phyloP scores from a whole-genome alignment of 2,113 vertebrate genomes.

The Prietella phreatophila region DNA sequence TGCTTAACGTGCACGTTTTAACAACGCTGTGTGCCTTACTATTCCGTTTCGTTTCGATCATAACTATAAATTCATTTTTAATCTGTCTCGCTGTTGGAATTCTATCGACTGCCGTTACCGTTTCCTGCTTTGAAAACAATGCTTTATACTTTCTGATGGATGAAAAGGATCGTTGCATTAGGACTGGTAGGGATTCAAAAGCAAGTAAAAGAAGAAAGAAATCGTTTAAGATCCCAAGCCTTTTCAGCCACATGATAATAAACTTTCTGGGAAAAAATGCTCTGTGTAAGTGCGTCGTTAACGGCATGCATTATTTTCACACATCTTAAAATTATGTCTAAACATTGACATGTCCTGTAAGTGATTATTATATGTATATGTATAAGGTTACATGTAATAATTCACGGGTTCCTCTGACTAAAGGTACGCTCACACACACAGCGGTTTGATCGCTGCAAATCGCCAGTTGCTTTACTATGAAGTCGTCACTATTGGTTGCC shows the following conservation, averaged over 20 bases:
- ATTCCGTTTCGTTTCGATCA: neutral
- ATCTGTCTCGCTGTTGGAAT: neutral
- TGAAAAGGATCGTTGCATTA: neutral
- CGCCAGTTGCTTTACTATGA: too few relatives aligned
- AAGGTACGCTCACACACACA: too few relatives aligned
- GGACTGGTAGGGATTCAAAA: neutral
- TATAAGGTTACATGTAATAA: too few relatives aligned
- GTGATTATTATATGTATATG: too few relatives aligned
- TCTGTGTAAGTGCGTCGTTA: neutral
- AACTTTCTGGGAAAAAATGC: neutral
- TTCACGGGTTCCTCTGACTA: neutral
- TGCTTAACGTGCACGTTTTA: slow-evolving; percentile 42
- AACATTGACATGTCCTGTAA: too few relatives aligned
- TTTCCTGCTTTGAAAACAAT: neutral
- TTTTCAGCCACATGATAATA: neutral
- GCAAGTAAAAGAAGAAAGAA: neutral
- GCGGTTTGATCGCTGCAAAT: too few relatives aligned
- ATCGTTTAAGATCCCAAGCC: neutral
- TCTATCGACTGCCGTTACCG: neutral
- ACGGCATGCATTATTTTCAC: too few relatives aligned
- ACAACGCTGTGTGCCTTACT: slow-evolving; percentile 56
- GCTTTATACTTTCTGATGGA: neutral
- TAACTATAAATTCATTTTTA: neutral
- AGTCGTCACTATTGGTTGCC: too few relatives aligned
- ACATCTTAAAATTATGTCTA: too few relatives aligned